Evolutionary conservation across 2,888 invertebrate species (phyloP), one percentile per base, ranked within the genome.

Genomic region (Conchocele bisecta): DNA sequence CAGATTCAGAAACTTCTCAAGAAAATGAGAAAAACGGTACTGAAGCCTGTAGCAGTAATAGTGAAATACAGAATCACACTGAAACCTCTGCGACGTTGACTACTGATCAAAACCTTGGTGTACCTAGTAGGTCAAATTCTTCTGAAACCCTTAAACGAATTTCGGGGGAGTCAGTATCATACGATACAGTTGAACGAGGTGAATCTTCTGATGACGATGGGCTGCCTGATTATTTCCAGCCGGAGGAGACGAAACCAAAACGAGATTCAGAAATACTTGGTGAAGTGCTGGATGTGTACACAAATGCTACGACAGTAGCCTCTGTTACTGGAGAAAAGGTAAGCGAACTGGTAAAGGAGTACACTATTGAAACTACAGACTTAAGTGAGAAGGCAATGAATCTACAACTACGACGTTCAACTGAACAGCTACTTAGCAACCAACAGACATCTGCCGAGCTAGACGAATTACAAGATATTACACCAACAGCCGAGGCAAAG

Each of bases 391-490:
- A 50, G 22, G 29, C 50, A n/a, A 2, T 58, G 28, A 41, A 53
- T 6, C 48, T 63, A 22, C 42, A 61, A 15, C 15, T 71, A 5
- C 42, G 64, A 48, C 42, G 41, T 39, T 64, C 57, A 22, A 60
- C 64, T 31, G 41, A 33, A 0, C 50, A 37, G 26, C 24, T 60
- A 11, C 42, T 71, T 15, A 44, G 56, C 15, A 64, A 50, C 13
- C 11, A 53, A 4, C 61, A 68, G 33, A 31, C 54, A 1, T n/a
- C 64, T 3, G 57, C 33, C 37, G 41, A 13, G 15, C 46, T 81
- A 5, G 79, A 82, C 11, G 86, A 81, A 31, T 46, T 83, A 29
- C 72, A 75, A 17, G 82, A 83, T 50, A 61, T 57, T 28, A 81
- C 79, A 2, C 81, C 84, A 2, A 78, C 81, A 5, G 68, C 71